Evolutionary conservation across 23 tunicate genomes (phyloP), one percentile per base, ranked within the genome.

Genomic region (Botrylloides violaceus): DNA sequence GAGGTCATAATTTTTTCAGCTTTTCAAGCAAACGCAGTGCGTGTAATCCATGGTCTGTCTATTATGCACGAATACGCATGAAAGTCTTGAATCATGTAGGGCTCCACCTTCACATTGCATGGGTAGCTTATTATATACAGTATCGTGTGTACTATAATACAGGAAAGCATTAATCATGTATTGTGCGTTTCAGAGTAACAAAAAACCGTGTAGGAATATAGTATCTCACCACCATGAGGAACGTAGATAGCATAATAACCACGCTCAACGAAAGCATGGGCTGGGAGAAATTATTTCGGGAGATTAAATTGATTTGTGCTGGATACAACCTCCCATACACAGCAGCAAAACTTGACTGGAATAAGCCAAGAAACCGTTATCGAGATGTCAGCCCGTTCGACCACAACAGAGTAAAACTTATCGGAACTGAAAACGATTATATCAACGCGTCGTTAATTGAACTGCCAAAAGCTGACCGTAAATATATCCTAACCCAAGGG

Each of bases 341-440:
- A 73, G 85, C 81, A n/a, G 82, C 97, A 9, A 80, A 75, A 61
- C 27, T 61, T 34, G 80, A 59, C 32, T 82, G 66, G 27, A 95
- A 95, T 72, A 79, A 79, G n/a, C 34, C 19, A 26, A 76, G 86
- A 29, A 95, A 95, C 43, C 65, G 99, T 9, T 95, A 95, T 49
- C 59, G 91, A 0, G 99, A 95, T 64, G 99, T 95, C 61, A 80
- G 86, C 58, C 94, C 91, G 24, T 95, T 60, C 59, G 99, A 95
- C 77, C 99, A 95, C 86, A 78, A 84, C 55, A 61, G 99, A 18
- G 99, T 95, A 0, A 79, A 82, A 76, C 80, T 95, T 21, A 18
- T 37, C 1, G 72, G 71, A 1, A 82, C 81, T 3, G 82, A 80
- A 36, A 95, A 80, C 74, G 96, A 95, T 65, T 95, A 95, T 73